Evolutionary conservation across 2,888 invertebrate species (phyloP), one percentile per base, ranked within the genome.

Genomic region (Bellardia bayeri): DNA sequence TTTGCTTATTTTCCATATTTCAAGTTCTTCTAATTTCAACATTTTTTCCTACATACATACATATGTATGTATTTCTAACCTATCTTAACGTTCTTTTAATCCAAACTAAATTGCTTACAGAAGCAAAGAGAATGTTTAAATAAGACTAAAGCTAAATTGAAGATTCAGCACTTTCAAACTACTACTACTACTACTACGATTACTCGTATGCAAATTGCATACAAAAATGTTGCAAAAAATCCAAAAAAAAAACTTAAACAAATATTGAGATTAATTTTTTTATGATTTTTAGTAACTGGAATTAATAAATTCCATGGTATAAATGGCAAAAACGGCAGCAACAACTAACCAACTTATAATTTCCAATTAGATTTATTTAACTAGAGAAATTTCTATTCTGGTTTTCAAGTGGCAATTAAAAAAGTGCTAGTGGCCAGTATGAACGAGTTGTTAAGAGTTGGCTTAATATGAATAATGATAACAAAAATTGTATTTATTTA

Each of bases 71-170:
- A 63, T 61, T 58, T 49, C 61, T 64, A 63, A 51, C 63, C 45
- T 33, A 66, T 64, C 14, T 71, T 64, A 56, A 58, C 30, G 80
- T 79, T 84, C 78, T 63, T 74, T 80, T 82, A 79, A 82, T 79
- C 58, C 78, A 74, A 84, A 79, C 78, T 85, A 72, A 78, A 82
- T 74, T 82, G 84, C 78, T 84, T 82, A 79, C 87, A 82, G 63
- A 63, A 76, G 84, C 87, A 85, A 74, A 82, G 42, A 74, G 68
- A 79, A 64, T 78, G 78, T 63, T 85, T 63, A 64, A 82, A 74
- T 45, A 68, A 68, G 68, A 74, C 74, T 72, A 80, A 80, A 83
- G 83, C 56, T 61, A 64, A 83, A 80, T 51, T 71, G 6, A 56
- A 66, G 64, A 84, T 51, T 87, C 83, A 81, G 76, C 83, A 83